phyloP scores from a whole-genome alignment of 2,888 invertebrate species.

The Adelognathus sp. region DNA sequence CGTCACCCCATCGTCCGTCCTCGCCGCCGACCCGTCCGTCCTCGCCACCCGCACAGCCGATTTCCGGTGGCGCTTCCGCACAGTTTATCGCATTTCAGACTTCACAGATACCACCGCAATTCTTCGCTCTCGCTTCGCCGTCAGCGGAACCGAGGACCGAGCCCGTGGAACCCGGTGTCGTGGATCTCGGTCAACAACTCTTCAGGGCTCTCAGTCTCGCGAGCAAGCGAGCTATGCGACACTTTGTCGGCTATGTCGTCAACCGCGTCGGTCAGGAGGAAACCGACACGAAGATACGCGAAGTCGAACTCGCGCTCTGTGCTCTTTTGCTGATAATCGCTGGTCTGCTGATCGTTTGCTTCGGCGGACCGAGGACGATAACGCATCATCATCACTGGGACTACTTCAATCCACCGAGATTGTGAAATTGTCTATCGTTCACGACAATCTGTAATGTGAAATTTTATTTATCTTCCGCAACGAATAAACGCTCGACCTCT shows the following conservation, averaged over 20 bases:
- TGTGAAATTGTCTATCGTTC: conserved; percentile 43
- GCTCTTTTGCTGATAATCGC: conserved; percentile 91
- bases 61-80: conserved; percentile 57
- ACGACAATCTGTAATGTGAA: conserved; percentile 4
- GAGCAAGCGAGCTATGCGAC: conserved; percentile 85
- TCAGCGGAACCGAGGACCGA: conserved; percentile 59
- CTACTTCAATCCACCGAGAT: conserved; percentile 91
- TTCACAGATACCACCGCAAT: conserved; percentile 73
- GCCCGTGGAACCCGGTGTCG: conserved; percentile 85
- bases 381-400: conserved; percentile 94
- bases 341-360: conserved; percentile 88
- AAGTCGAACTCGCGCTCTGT: conserved; percentile 89
- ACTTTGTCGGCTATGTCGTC: conserved; percentile 86
- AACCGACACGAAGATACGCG: conserved; percentile 83
- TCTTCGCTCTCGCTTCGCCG: conserved; percentile 69
- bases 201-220: conserved; percentile 87
- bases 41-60: conserved; percentile 67
- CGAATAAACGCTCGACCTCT: neutral
- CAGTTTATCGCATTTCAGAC: conserved; percentile 73
- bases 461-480: conserved; percentile 1
- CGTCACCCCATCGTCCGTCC: conserved; percentile 58
- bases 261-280: conserved; percentile 85
- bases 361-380: conserved; percentile 86
- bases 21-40: conserved; percentile 60
- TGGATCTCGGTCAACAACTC: conserved; percentile 88